Percentiles rank a stretch among this genome's conserved stretches.
Conservation (phyloP, 2,888 invertebrate genomes). For the Operophtera brumata region DNA sequence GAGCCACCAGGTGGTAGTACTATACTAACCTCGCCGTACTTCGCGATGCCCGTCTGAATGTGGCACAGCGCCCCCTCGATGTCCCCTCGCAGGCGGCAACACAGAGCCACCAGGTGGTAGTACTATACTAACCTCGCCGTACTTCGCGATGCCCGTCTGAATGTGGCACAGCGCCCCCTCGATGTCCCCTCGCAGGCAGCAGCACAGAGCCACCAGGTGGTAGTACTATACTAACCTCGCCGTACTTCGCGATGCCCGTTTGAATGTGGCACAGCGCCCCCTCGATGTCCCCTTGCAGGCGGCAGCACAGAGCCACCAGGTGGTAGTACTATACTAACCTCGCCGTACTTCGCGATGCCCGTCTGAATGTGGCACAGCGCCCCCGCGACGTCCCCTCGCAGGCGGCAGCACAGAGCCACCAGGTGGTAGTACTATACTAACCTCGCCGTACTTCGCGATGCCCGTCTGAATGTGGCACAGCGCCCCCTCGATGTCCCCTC, state of each 20-base stretch:
- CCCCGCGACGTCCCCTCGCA: constrained; percentile 52
- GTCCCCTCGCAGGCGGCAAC: too few relatives aligned
- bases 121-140: constrained; percentile 64
- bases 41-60: too few relatives aligned
- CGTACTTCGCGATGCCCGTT: constrained; percentile 52
- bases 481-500: constrained; percentile 52
- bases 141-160: constrained; percentile 49
- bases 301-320: constrained; percentile 37
- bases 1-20: too few relatives aligned
- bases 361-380: constrained; percentile 57
- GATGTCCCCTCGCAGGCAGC: constrained; percentile 54
- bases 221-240: constrained; percentile 63
- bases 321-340: constrained; percentile 41
- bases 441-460: constrained; percentile 61
- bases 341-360: constrained; percentile 59
- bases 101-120: too few relatives aligned
- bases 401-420: constrained; percentile 47
- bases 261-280: constrained; percentile 59
- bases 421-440: constrained; percentile 23
- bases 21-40: too few relatives aligned
- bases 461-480: constrained; percentile 56
- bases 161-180: constrained; percentile 60
- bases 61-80: too few relatives aligned
- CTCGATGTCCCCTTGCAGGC: constrained; percentile 52
- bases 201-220: too few relatives aligned